phyloP scores from a whole-genome alignment of 1,140 invertebrate species.

The Lerema accius region DNA sequence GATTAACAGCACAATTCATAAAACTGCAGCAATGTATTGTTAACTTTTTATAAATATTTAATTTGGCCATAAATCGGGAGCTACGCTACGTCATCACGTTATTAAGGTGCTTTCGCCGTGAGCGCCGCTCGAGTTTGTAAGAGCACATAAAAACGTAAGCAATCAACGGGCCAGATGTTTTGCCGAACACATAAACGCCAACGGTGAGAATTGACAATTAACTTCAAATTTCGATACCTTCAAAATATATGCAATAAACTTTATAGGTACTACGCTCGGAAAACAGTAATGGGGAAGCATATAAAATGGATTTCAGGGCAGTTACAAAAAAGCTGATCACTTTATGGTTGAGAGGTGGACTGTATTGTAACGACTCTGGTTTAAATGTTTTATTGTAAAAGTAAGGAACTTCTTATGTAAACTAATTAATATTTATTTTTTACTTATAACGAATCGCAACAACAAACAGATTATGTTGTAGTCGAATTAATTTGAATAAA shows the following conservation, averaged over 20 bases:
- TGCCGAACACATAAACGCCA: constrained; percentile 61
- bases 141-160: constrained; percentile 69
- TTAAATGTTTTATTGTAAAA: too few relatives aligned
- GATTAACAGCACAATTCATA: too few relatives aligned
- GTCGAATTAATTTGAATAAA: too few relatives aligned
- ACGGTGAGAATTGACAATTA: constrained; percentile 66
- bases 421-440: too few relatives aligned
- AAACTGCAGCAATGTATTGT: too few relatives aligned
- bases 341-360: constrained; percentile 12
- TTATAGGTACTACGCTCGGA: constrained; percentile 48
- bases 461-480: too few relatives aligned
- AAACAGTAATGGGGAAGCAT: constrained; percentile 45
- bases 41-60: neutral
- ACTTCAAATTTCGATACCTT: constrained; percentile 63
- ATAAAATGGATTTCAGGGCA: constrained; percentile 35
- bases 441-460: too few relatives aligned
- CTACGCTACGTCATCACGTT: constrained; percentile 47
- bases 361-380: constrained; percentile 18
- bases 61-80: constrained; percentile 41
- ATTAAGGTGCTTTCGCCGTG: constrained; percentile 31
- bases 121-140: constrained; percentile 49
- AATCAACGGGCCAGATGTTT: constrained; percentile 69
- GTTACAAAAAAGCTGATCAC: constrained; percentile 17
- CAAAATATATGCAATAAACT: constrained; percentile 63
- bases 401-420: too few relatives aligned